Base-by-base conservation (phyloP, 1,140 invertebrate genomes). In the Adelges cooleyi region DNA sequence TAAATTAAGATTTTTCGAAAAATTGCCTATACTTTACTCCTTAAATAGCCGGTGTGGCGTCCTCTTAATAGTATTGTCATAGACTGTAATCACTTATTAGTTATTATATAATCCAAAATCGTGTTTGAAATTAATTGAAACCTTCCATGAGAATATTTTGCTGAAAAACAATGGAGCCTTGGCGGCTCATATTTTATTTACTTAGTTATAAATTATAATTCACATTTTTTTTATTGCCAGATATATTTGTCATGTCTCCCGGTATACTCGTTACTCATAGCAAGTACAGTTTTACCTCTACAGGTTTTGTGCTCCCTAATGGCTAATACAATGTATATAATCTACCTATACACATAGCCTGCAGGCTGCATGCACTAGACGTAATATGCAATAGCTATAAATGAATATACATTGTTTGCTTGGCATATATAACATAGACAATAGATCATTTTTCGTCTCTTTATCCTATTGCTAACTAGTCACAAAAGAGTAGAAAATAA, bases 401-500 rank as follows among this genome's bases (percentile, higher is more conserved):
- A 33, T 46, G 56, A 62, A 46, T 62, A 48, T 42, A 62, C 44
- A 62, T 62, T 62, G 42, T 62, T 62, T 62, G 56, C 23, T 48
- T 42, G 27, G 42, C 46, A 46, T 17, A 59, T 59, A 59, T 59
- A 59, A n/a, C 22, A 42, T 48, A 48, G 42, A 62, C 56, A 62
- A 62, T 62, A 20, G 42, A 46, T 48, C 56, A 42, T 46, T 62
- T 62, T 62, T 62, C 18, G 27, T 29, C 25, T 62, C 33, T 48
- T 62, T 46, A 48, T 62, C 17, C 23, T 62, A 46, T 29, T 46
- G 46, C 38, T 56, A 38, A 44, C 53, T 13, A 29, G 56, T 62
- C 40, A 62, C 42, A 62, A 62, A 62, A 62, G 56, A 62, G 25
- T 48, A 62, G 56, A 62, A 62, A 62, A 62, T 62, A 29, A 62